Evolutionary conservation across 2,888 invertebrate genomes (phyloP).

Genomic region (Steinernema hermaphroditum): DNA sequence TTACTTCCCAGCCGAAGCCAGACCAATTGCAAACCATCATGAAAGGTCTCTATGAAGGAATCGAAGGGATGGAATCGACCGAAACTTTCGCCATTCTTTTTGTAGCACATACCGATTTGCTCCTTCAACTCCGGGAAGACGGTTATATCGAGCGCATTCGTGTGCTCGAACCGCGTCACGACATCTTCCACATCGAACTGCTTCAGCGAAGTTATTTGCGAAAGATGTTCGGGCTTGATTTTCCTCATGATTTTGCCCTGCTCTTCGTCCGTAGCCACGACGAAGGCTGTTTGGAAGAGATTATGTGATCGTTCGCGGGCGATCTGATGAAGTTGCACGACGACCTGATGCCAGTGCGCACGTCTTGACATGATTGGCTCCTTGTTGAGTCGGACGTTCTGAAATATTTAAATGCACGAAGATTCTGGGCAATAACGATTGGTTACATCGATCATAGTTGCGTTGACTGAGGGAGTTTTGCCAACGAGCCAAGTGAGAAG

Average conservation of each 20-base stretch:
- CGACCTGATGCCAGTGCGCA: not conserved
- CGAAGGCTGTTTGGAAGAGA: not conserved
- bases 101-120: not conserved
- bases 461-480: not conserved
- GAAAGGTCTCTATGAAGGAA: no score
- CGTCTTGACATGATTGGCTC: slow-evolving; percentile 4
- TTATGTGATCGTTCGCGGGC: not conserved
- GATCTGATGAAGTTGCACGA: not conserved
- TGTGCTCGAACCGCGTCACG: not conserved
- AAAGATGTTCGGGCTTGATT: not conserved
- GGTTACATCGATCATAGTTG: no score
- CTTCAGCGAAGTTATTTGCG: not conserved
- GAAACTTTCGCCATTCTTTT: no score
- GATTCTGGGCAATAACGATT: no score
- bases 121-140: slow-evolving; percentile 15
- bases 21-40: no score
- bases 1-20: no score
- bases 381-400: not conserved
- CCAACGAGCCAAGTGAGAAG: not conserved
- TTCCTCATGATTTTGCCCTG: not conserved
- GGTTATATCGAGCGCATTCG: not conserved
- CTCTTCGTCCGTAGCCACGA: slow-evolving; percentile 14
- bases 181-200: not conserved
- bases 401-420: no score
- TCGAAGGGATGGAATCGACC: no score